Percentiles rank a stretch among this genome's conserved stretches.
These are phyloP conservation scores for Gnathonemus longibarbis DNA, from an alignment of 2,113 vertebrate genomes.

Conservation along the genomic window DNA sequence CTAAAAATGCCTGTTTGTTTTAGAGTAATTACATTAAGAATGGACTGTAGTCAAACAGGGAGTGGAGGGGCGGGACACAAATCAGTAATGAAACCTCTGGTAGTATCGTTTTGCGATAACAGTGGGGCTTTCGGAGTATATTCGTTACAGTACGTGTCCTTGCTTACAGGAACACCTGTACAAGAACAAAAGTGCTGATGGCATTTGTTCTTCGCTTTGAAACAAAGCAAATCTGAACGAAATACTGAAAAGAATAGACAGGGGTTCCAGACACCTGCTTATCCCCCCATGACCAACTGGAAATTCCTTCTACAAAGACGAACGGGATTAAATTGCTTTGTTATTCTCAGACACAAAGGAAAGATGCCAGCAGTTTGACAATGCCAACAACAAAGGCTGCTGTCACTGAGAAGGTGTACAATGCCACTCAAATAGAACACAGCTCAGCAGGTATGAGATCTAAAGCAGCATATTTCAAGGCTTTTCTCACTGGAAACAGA, in stretches of 20 bases:
- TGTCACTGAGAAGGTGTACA: not conserved
- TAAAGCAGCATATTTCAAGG: not conserved
- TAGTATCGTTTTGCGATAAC: not conserved
- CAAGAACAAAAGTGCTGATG: not conserved
- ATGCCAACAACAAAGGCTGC: constrained; percentile 18
- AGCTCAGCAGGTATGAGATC: not conserved
- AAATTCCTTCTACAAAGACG: constrained; percentile 14
- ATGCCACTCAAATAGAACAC: not conserved
- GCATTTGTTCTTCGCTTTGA: not conserved
- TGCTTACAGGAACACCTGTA: not conserved
- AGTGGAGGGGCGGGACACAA: not conserved
- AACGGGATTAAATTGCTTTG: constrained; percentile 32
- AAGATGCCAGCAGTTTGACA: constrained; percentile 21
- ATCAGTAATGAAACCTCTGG: not conserved
- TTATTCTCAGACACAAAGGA: constrained; percentile 23
- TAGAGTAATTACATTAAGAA: constrained; percentile 11
- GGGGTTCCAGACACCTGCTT: not conserved
- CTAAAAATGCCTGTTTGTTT: not conserved
- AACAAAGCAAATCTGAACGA: not conserved
- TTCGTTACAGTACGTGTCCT: not conserved
- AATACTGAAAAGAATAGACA: not conserved
- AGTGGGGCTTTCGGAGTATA: not conserved
- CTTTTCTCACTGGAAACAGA: not conserved
- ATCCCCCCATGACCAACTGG: not conserved
- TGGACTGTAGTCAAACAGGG: not conserved